phyloP scores from a whole-genome alignment of 2,113 vertebrate species.

The Spea bombifrons region DNA sequence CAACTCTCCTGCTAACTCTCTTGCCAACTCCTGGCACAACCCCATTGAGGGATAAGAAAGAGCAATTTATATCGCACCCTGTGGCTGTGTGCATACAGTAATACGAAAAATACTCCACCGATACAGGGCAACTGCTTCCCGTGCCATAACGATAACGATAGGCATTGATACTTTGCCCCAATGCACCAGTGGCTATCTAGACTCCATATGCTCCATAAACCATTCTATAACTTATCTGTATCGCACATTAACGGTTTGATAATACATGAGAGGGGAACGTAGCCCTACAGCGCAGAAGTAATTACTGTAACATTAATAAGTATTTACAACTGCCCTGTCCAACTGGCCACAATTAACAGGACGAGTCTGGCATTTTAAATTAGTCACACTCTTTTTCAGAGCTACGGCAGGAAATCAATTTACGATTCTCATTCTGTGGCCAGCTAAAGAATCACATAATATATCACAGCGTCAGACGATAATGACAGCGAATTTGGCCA shows the following conservation, averaged over 20 bases:
- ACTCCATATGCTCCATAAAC: too few relatives aligned
- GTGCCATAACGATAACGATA: too few relatives aligned
- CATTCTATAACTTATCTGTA: too few relatives aligned
- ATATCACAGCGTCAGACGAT: neutral
- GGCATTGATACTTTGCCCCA: too few relatives aligned
- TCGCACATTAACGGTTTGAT: neutral
- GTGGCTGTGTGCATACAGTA: too few relatives aligned
- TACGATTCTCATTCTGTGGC: constrained; percentile 12
- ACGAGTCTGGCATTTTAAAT: constrained; percentile 16
- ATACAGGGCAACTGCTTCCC: too few relatives aligned
- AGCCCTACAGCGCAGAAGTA: neutral
- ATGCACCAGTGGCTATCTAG: too few relatives aligned
- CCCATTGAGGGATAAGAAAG: too few relatives aligned
- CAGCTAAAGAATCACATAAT: neutral
- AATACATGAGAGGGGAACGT: neutral
- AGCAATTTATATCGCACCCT: too few relatives aligned
- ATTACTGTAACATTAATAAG: constrained; percentile 12
- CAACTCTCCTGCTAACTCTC: too few relatives aligned
- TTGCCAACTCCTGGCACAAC: too few relatives aligned
- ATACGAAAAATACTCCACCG: too few relatives aligned
- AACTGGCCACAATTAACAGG: constrained; percentile 12
- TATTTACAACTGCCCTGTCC: constrained; percentile 21
- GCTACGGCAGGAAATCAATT: constrained; percentile 14
- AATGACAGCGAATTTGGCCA: constrained; percentile 16
- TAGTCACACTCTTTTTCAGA: constrained; percentile 18